These are phyloP conservation scores for Ciconia nigra DNA, from an alignment of 2,797 vertebrate genomes.

Conservation along the genomic window DNA sequence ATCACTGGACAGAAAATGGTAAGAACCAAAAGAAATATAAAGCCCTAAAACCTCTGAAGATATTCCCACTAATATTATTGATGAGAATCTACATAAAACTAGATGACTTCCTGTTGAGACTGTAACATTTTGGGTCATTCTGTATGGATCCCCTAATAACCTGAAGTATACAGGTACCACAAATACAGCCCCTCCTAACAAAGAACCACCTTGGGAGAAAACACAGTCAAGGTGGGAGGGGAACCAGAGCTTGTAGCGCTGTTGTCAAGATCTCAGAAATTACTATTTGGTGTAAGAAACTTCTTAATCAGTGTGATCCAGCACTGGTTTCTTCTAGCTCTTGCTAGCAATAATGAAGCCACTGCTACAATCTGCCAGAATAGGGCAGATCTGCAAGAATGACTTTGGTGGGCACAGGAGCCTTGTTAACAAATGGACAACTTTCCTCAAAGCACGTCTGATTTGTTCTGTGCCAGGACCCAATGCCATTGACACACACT, in stretches of 20 bases:
- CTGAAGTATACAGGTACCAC: neutral
- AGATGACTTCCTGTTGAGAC: neutral
- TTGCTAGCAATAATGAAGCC: neutral
- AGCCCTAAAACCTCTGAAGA: neutral
- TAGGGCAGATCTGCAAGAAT: constrained; percentile 76
- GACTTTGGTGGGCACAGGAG: constrained; percentile 97
- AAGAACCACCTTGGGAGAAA: neutral
- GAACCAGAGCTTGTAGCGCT: neutral
- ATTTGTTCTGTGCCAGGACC: constrained; percentile 83
- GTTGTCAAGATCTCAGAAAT: neutral
- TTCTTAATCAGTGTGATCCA: neutral
- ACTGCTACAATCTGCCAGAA: constrained; percentile 76
- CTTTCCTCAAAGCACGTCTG: constrained; percentile 95
- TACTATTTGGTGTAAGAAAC: neutral
- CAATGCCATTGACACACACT: constrained; percentile 97
- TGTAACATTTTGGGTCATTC: neutral
- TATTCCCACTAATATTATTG: neutral
- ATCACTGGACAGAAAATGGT: neutral
- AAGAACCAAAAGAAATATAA: neutral
- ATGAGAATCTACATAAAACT: neutral
- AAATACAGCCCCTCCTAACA: neutral
- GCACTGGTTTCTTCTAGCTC: neutral
- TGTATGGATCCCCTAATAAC: neutral
- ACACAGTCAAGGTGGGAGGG: neutral
- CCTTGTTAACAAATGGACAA: constrained; percentile 98